These are phyloP conservation scores for Propsilocerus akamusi DNA, from an alignment of 1,140 invertebrate genomes.

Conservation along the genomic window DNA sequence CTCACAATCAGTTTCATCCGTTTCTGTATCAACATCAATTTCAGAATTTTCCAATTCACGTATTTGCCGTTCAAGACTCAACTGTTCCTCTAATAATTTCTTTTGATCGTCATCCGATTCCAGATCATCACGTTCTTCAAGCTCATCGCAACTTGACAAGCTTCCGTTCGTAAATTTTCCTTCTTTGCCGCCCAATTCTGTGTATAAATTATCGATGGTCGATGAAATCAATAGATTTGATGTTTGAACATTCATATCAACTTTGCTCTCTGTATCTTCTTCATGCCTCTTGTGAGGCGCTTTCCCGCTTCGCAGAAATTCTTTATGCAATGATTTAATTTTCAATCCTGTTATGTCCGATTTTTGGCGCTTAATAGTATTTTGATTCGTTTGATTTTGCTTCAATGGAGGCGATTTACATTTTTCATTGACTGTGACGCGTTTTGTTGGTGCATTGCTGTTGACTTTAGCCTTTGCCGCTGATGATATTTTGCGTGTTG, in stretches of 20 bases:
- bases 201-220: constrained; percentile 21
- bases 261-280: constrained; percentile 14
- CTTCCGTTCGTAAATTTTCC: constrained; percentile 10
- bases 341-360: constrained; percentile 36
- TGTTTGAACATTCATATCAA: constrained; percentile 23
- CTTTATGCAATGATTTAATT: constrained; percentile 25
- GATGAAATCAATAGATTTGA: constrained; percentile 20
- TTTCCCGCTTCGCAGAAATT: constrained; percentile 18
- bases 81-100: constrained; percentile 60
- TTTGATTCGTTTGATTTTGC: constrained; percentile 6
- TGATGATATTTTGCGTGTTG: constrained; percentile 4
- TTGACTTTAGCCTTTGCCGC: constrained; percentile 24
- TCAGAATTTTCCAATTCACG: constrained; percentile 58
- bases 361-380: constrained; percentile 32
- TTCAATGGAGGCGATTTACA: background rate
- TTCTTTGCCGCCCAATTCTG: background rate
- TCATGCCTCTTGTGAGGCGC: background rate
- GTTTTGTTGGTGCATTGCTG: background rate
- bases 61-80: constrained; percentile 60
- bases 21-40: constrained; percentile 63
- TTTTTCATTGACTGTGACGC: background rate
- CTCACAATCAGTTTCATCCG: constrained; percentile 45
- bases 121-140: constrained; percentile 17
- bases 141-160: constrained; percentile 19
- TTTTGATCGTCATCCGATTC: constrained; percentile 30